phyloP scores from a whole-genome alignment of 2,113 vertebrate species.

The Hemibagrus wyckioides region DNA sequence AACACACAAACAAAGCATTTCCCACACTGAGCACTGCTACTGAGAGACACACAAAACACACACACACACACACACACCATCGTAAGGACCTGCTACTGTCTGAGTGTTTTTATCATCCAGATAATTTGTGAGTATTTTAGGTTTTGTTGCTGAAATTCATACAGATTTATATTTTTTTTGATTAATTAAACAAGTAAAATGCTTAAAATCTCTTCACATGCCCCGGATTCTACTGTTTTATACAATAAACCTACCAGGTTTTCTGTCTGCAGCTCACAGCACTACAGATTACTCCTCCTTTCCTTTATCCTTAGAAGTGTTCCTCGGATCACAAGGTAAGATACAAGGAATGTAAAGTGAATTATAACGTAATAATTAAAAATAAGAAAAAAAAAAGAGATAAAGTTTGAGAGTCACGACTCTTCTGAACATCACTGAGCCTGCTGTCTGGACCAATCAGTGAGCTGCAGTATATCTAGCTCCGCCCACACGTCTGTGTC shows the following conservation, averaged over 20 bases:
- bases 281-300: too few relatives aligned
- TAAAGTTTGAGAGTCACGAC: not conserved
- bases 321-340: too few relatives aligned
- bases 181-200: not conserved
- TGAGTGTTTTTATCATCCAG: not conserved
- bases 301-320: too few relatives aligned
- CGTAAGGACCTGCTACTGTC: too few relatives aligned
- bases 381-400: too few relatives aligned
- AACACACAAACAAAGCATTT: conserved; percentile 21
- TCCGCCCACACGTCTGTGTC: not conserved
- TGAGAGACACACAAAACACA: not conserved
- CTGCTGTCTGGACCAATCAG: not conserved
- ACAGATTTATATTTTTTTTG: not conserved
- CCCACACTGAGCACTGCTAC: conserved; percentile 36
- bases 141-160: not conserved
- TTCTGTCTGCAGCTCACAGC: too few relatives aligned
- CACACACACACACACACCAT: not conserved
- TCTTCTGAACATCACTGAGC: too few relatives aligned
- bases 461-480: too few relatives aligned
- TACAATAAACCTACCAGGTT: too few relatives aligned
- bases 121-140: not conserved
- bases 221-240: not conserved
- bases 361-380: too few relatives aligned
- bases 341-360: too few relatives aligned
- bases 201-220: not conserved